These are phyloP conservation scores for Aromia moschata DNA, from an alignment of 2,888 invertebrate genomes.

Conservation along the genomic window DNA sequence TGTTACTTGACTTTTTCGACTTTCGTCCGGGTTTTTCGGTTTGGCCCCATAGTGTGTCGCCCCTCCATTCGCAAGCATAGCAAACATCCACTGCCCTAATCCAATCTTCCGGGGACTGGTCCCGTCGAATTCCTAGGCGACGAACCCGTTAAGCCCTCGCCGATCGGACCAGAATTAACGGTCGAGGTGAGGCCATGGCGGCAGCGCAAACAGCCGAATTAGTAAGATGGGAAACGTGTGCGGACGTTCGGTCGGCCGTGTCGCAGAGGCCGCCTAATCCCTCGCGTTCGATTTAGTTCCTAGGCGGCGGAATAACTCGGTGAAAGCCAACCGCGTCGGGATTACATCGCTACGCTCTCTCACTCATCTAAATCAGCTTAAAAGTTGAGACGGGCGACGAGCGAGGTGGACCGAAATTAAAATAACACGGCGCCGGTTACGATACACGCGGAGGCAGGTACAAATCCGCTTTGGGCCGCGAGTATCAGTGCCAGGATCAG, in stretches of 20 bases:
- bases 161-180: no score
- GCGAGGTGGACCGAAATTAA: conserved; percentile 20
- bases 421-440: conserved; percentile 16
- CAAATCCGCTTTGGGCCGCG: conserved; percentile 16
- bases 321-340: conserved; percentile 13
- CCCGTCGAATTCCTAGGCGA: no score
- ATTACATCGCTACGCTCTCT: conserved; percentile 25
- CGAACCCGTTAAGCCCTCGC: no score
- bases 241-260: conserved; percentile 11
- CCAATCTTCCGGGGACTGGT: no score
- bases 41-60: no score
- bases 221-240: conserved; percentile 9
- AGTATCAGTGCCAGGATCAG: conserved; percentile 16
- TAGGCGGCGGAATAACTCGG: conserved; percentile 15
- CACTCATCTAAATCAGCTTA: conserved; percentile 25
- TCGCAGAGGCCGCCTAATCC: conserved; percentile 21
- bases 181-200: background rate
- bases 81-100: no score
- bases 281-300: conserved; percentile 23
- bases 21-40: no score
- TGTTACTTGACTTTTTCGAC: no score
- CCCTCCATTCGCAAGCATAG: no score
- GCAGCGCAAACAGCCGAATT: background rate
- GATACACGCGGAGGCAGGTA: conserved; percentile 3
- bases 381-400: conserved; percentile 19